Evolutionary conservation across 2,888 invertebrate species (phyloP), one percentile per base, ranked within the genome.

Genomic region (Tipula unca): DNA sequence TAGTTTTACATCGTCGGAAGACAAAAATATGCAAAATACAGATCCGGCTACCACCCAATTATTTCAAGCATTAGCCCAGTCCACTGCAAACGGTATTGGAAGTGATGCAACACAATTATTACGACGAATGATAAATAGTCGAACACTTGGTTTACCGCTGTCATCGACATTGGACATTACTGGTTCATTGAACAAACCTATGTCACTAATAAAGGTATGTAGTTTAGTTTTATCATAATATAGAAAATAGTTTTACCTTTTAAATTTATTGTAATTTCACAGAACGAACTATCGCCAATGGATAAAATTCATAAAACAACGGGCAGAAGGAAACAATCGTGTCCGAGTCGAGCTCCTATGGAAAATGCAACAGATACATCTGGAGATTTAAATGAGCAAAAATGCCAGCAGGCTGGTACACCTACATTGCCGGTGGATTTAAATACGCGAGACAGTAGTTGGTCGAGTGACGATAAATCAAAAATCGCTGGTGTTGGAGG

Each of bases 311-410:
- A 88, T 54, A 90, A 90, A 88, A 87, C 88, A 82, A 85, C 85
- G 82, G 95, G 95, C 87, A 93, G 96, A 87, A 92, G 96, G 90
- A 96, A 96, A 91, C 96, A 96, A 90, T 95, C 95, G 89, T 96
- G 94, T 90, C 96, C 96, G 1, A 94, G 94, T 87, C 94, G 94
- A 88, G 94, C 94, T 35, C 90, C 91, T 3, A 89, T 89, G 84
- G 86, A 85, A 42, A 85, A 82, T 29, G 69, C 84, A 1, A 25
- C 69, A 25, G 85, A 85, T 14, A 85, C 29, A n/a, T 84, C 29
- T 36, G 86, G 85, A 25, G 85, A 85, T 39, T 86, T 86, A 35
- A 69, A 69, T 69, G 87, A 87, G 14, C 84, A 32, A 29, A 29
- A 29, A 32, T 85, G 82, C 69, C 85, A 85, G 85, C 84, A 29